Evolutionary conservation across 2,888 invertebrate genomes (phyloP).

Genomic region (Cyaniris semiargus): DNA sequence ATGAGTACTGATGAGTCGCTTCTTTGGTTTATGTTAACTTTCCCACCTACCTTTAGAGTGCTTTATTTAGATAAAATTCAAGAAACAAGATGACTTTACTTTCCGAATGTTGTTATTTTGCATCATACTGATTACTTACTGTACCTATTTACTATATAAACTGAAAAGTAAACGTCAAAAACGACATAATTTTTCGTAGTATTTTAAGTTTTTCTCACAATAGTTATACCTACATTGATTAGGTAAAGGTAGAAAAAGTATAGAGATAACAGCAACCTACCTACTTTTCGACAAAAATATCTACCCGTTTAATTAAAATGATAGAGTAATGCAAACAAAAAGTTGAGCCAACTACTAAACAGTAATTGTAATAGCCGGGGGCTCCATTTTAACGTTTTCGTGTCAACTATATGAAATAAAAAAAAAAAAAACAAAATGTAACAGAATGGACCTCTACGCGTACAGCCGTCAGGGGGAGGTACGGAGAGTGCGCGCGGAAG

Average conservation of each 20-base stretch:
- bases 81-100: no score
- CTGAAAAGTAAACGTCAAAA: no score
- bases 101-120: no score
- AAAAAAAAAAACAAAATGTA: conserved; percentile 46
- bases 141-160: no score
- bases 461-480: conserved; percentile 66
- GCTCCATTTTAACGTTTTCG: background rate
- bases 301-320: background rate
- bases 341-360: conserved; percentile 1
- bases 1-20: no score
- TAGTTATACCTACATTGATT: background rate
- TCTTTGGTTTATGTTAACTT: no score
- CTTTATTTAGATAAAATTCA: no score
- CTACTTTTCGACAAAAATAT: background rate
- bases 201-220: background rate
- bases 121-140: no score
- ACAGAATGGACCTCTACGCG: conserved; percentile 68
- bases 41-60: no score
- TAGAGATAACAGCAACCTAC: background rate
- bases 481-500: conserved; percentile 75
- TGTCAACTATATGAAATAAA: conserved; percentile 22
- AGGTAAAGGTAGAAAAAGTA: background rate
- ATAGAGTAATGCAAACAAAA: background rate
- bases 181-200: background rate
- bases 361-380: conserved; percentile 3